Conservation (phyloP, 2,888 invertebrate genomes). For the Odontocerum albicorne region DNA sequence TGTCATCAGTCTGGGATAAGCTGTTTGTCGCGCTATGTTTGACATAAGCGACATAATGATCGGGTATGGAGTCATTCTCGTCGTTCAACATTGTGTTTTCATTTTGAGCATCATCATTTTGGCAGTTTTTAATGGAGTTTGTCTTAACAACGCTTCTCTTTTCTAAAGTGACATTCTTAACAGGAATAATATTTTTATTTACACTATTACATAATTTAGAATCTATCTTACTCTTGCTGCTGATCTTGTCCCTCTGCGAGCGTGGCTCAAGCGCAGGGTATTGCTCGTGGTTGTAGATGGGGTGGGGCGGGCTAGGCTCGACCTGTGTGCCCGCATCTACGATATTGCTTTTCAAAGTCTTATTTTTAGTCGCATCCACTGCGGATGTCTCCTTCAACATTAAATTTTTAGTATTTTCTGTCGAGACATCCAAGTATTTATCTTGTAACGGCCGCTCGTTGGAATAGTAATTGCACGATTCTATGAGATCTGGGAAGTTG, state of each 20-base stretch:
- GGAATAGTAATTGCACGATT: slow-evolving; percentile 55
- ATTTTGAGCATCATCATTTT: background rate
- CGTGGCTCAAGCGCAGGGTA: slow-evolving; percentile 49
- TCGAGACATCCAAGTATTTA: slow-evolving; percentile 30
- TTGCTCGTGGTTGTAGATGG: slow-evolving; percentile 42
- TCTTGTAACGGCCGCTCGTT: slow-evolving; percentile 42
- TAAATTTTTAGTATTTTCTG: slow-evolving; percentile 33
- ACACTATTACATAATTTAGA: slow-evolving; percentile 16
- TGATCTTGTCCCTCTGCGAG: slow-evolving; percentile 19
- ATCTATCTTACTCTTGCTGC: slow-evolving; percentile 24
- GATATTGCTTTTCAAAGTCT: slow-evolving; percentile 38
- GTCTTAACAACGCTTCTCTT: background rate
- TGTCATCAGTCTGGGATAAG: slow-evolving; percentile 1
- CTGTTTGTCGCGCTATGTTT: slow-evolving; percentile 19
- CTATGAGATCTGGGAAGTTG: slow-evolving; percentile 56
- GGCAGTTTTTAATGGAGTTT: slow-evolving; percentile 1
- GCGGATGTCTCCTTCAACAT: slow-evolving; percentile 17
- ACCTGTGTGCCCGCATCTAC: slow-evolving; percentile 35
- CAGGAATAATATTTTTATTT: slow-evolving; percentile 8
- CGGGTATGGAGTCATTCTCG: slow-evolving; percentile 9
- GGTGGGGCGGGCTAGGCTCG: slow-evolving; percentile 41
- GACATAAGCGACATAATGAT: slow-evolving; percentile 26
- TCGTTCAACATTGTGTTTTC: slow-evolving; percentile 1
- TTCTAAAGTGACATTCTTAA: too few relatives aligned
- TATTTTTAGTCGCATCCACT: slow-evolving; percentile 3